Conservation (phyloP, 2,888 invertebrate genomes). For the Trissoscelio sp. region DNA sequence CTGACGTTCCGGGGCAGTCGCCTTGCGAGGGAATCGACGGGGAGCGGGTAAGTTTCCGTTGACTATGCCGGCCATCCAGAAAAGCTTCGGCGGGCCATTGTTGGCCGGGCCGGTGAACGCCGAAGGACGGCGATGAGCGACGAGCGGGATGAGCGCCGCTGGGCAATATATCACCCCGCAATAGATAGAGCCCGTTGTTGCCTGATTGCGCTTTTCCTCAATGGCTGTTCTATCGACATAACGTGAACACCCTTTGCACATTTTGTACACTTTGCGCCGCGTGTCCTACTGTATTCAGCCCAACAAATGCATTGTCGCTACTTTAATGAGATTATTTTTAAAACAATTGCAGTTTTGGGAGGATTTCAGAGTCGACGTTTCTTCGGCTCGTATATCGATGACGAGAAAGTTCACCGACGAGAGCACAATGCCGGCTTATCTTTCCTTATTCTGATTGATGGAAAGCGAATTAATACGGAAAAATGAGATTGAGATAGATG, state of each 20-base stretch:
- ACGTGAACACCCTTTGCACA: slow-evolving; percentile 21
- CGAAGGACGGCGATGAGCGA: too few species aligned
- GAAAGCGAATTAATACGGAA: slow-evolving; percentile 36
- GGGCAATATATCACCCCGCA: slow-evolving; percentile 76
- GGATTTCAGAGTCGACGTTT: slow-evolving; percentile 21
- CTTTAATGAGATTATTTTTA: slow-evolving; percentile 54
- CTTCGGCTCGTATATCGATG: slow-evolving; percentile 40
- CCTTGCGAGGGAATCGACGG: too few species aligned
- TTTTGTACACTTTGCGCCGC: slow-evolving; percentile 19
- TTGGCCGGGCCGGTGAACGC: too few species aligned
- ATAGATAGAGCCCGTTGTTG: slow-evolving; percentile 76
- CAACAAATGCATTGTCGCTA: slow-evolving; percentile 50
- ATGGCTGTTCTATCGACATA: slow-evolving; percentile 70
- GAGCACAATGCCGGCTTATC: slow-evolving; percentile 43
- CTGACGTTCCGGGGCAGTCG: too few species aligned
- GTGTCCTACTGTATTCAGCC: slow-evolving; percentile 17
- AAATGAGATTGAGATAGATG: slow-evolving; percentile 45
- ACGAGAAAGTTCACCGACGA: slow-evolving; percentile 4
- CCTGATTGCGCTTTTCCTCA: slow-evolving; percentile 78
- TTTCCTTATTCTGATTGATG: slow-evolving; percentile 33
- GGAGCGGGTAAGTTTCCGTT: too few species aligned
- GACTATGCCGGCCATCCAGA: too few species aligned
- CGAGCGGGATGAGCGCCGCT: slow-evolving; percentile 70
- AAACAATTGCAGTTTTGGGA: slow-evolving; percentile 29
- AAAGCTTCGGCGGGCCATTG: too few species aligned